Evolutionary conservation across 2,797 vertebrate species (phyloP).

Genomic region (Chromobotia macracanthus): DNA sequence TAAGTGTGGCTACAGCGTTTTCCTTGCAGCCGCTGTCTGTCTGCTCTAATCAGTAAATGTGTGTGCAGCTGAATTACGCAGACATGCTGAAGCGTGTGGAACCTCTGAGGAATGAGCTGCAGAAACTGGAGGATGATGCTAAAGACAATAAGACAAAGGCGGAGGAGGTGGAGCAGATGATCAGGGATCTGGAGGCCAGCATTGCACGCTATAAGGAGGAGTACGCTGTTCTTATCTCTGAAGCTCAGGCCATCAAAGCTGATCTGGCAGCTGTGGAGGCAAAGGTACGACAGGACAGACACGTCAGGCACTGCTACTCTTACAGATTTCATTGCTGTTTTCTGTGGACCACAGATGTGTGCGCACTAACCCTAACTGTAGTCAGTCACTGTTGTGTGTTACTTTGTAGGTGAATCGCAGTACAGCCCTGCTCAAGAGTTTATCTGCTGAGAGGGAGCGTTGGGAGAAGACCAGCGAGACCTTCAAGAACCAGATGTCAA

Average conservation of each 20-base stretch:
- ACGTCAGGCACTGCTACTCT: no score
- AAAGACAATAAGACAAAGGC: slow-evolving; percentile 96
- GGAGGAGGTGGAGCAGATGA: slow-evolving; percentile 98
- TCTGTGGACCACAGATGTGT: no score
- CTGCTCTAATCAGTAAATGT: background rate
- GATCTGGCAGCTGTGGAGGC: slow-evolving; percentile 96
- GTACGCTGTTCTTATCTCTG: slow-evolving; percentile 96
- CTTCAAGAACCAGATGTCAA: slow-evolving; percentile 99
- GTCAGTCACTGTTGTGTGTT: background rate
- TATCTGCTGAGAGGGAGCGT: slow-evolving; percentile 96
- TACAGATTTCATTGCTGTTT: no score
- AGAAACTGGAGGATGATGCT: slow-evolving; percentile 97
- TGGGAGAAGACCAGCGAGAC: slow-evolving; percentile 99
- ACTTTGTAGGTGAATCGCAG: slow-evolving; percentile 91
- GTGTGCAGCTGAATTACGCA: slow-evolving; percentile 91
- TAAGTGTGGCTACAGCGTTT: background rate
- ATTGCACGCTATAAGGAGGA: slow-evolving; percentile 99
- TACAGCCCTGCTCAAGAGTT: slow-evolving; percentile 95
- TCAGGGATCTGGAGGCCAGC: slow-evolving; percentile 94
- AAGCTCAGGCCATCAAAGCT: slow-evolving; percentile 98
- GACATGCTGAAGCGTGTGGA: slow-evolving; percentile 99
- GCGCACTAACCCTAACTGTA: no score
- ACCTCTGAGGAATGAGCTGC: slow-evolving; percentile 94
- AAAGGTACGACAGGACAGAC: slow-evolving; percentile 77
- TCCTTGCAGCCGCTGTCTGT: background rate